Base-by-base conservation (phyloP, 2,797 vertebrate genomes). In the Falco concolor region DNA sequence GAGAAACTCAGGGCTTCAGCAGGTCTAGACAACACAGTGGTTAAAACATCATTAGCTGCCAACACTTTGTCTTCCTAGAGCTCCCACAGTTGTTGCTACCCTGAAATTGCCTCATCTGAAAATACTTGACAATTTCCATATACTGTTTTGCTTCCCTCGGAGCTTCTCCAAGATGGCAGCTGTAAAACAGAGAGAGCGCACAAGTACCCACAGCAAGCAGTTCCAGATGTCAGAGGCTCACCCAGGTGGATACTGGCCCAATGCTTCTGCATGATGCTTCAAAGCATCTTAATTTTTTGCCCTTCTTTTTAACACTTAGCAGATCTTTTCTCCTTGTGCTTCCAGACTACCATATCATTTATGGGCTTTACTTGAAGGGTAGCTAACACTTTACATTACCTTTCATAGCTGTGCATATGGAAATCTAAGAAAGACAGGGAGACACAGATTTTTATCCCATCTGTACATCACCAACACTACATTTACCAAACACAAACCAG, bases 21-120 rank as follows among this genome's bases (percentile, higher is more conserved):
- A 97, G 93, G 96, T 96, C 95, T 92, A 94, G 94, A 95, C 96
- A 95, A 85, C 86, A 54, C 90, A 57, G 88, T 75, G 88, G 90
- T 95, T 96, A 90, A 83, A 96, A 92, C 56, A 84, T 49, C 40
- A 34, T 27, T 45, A 87, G 84, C 60, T 96, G 96, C 94, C 96
- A 97, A 70, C 49, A 87, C 61, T 96, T 91, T 87, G 80, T 92
- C 90, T 75, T 95, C 67, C 38, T 79, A 90, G 60, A 87, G 88
- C 90, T 96, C 91, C 72, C 92, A 93, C 83, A 89, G 86, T 92
- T 90, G 64, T 53, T 95, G 53, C 68, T 91, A 56, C 64, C 49
- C 70, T 83, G 67, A 45, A 94, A 74, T 22, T 87, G 72, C 81
- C 78, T 82, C 64, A 85, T 47, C 54, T 90, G n/a, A 90, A 95